Evolutionary conservation across 2,888 invertebrate species (phyloP).

Genomic region (Macrophya alboannulata): DNA sequence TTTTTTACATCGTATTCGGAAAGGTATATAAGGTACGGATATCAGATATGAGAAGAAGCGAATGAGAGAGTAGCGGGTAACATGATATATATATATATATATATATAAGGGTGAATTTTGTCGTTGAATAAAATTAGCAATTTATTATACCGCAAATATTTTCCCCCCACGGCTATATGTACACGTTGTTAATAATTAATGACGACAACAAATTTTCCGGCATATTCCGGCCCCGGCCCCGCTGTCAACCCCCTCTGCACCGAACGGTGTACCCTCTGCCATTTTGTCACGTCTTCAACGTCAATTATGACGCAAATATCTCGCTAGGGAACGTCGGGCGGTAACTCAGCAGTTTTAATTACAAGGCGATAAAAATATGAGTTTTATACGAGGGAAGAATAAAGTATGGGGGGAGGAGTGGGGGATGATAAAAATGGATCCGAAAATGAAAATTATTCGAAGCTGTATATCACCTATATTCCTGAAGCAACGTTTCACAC

Average conservation of each 20-base stretch:
- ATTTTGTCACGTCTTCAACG: conserved; percentile 38
- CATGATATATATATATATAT: background rate
- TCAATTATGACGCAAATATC: conserved; percentile 46
- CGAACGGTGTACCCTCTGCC: background rate
- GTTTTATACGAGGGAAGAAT: conserved; percentile 40
- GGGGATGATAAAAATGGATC: background rate
- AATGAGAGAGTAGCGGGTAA: background rate
- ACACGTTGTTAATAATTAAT: conserved; percentile 36
- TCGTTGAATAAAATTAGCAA: conserved; percentile 13
- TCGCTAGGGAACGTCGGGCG: background rate
- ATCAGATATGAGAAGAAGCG: background rate
- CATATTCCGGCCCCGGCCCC: background rate
- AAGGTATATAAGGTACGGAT: background rate
- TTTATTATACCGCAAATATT: conserved; percentile 31
- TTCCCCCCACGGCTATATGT: background rate
- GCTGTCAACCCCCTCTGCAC: background rate
- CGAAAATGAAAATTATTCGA: conserved; percentile 9
- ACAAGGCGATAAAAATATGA: conserved; percentile 45
- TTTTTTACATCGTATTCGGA: background rate
- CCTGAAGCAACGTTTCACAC: background rate
- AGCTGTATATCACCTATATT: background rate
- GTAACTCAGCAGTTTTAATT: conserved; percentile 42
- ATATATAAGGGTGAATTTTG: too few species aligned
- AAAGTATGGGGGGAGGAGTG: background rate
- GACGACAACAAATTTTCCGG: conserved; percentile 37